Percentiles rank a stretch among this genome's conserved stretches.
These are phyloP conservation scores for Drosophila punjabiensis DNA, from an alignment of 1,140 invertebrate genomes.

Conservation along the genomic window DNA sequence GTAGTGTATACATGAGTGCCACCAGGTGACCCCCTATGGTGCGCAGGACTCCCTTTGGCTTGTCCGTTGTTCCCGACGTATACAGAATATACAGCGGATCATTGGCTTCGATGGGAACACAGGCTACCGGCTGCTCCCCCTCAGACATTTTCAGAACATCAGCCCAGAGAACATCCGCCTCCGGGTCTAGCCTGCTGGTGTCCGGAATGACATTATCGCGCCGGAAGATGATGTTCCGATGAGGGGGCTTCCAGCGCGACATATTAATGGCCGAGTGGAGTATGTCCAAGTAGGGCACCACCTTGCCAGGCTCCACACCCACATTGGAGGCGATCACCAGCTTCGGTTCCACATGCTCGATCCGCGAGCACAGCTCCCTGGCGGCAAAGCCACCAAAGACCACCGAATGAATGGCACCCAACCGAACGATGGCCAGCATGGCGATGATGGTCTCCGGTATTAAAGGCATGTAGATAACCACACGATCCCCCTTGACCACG, in stretches of 20 bases:
- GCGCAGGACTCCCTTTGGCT: constrained; percentile 93
- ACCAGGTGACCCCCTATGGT: constrained; percentile 95
- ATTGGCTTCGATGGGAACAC: constrained; percentile 94
- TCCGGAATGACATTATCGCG: constrained; percentile 89
- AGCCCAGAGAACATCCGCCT: constrained; percentile 91
- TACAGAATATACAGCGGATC: constrained; percentile 97
- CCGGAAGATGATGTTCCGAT: constrained; percentile 92
- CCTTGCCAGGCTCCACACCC: constrained; percentile 94
- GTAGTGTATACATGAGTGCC: constrained; percentile 93
- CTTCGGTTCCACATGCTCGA: constrained; percentile 95
- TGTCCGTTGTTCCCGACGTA: constrained; percentile 96
- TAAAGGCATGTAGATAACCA: constrained; percentile 95
- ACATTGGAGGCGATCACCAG: constrained; percentile 95
- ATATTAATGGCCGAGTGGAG: constrained; percentile 93
- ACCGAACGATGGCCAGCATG: constrained; percentile 92
- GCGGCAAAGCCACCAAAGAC: constrained; percentile 97
- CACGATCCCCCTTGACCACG: constrained; percentile 90
- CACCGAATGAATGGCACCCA: constrained; percentile 95
- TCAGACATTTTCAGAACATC: constrained; percentile 88
- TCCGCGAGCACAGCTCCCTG: constrained; percentile 93
- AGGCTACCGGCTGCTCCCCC: constrained; percentile 88
- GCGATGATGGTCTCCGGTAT: constrained; percentile 95
- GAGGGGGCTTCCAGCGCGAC: constrained; percentile 89
- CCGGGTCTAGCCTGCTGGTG: constrained; percentile 86
- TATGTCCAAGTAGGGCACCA: constrained; percentile 95